These are phyloP conservation scores for Calycopis cecrops DNA, from an alignment of 1,140 invertebrate genomes.

Conservation along the genomic window DNA sequence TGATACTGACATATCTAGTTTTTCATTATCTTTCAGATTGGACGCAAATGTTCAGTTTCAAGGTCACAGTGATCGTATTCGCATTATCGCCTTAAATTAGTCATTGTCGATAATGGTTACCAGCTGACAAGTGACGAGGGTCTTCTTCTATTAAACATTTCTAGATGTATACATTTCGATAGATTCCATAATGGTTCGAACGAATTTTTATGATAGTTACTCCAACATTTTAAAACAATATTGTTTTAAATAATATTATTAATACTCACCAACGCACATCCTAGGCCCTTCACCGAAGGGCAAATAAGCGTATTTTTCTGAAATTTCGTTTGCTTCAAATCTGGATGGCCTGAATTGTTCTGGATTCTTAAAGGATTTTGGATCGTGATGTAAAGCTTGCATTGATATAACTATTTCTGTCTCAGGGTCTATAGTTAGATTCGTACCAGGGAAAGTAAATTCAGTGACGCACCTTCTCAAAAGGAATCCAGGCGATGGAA, in stretches of 20 bases:
- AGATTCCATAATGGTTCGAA: no score
- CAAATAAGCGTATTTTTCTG: not conserved
- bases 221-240: not conserved
- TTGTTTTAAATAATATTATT: not conserved
- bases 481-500: not conserved
- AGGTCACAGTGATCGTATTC: no score
- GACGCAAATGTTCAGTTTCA: no score
- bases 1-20: no score
- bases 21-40: no score
- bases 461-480: not conserved
- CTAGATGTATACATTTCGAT: no score
- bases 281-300: slow-evolving; percentile 10
- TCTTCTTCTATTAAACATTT: no score
- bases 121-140: no score
- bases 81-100: no score
- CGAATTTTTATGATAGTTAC: not conserved
- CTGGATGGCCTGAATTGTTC: slow-evolving; percentile 6
- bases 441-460: not conserved
- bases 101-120: no score
- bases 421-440: not conserved
- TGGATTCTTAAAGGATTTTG: not conserved
- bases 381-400: slow-evolving; percentile 3
- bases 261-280: slow-evolving; percentile 6
- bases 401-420: not conserved
- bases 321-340: not conserved